Base-by-base conservation (phyloP, 2,797 vertebrate genomes). In the Hypotaenidia okinawae region DNA sequence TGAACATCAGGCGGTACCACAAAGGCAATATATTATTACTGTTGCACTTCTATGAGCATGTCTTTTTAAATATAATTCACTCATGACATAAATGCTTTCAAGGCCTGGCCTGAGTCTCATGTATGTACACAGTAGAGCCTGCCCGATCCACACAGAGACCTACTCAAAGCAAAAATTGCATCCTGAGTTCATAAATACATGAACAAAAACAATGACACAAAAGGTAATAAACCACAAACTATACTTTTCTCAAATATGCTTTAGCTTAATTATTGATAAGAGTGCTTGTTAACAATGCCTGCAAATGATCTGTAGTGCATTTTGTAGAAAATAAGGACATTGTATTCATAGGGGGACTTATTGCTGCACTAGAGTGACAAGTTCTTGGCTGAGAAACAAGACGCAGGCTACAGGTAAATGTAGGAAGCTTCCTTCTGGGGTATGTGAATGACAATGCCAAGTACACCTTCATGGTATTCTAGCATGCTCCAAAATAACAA, bases 21-120 rank as follows among this genome's bases (percentile, higher is more conserved):
- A 87, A 88, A 83, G n/a, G 87, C 90, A 96, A 90, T 82, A 88
- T 47, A 89, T 93, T 94, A 84, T 66, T 91, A 68, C 73, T 76
- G 66, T 49, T 95, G 70, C 49, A 72, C 67, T 92, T 82, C 64
- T 61, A 16, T 5, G 27, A 89, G 49, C 14, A 0, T 62, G 52
- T 54, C 70, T 74, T 82, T 87, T 94, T 88, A 4, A 69, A 80
- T 77, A 79, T 57, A 79, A 92, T 54, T 95, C 70, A 13, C 68
- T 93, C 66, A 28, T 6, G 54, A 92, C 45, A 90, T 13, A 84
- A 93, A 88, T 30, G 66, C 32, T 68, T 90, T 63, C 69, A 93
- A 89, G 51, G 55, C 52, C 74, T 70, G 28, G 32, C 52, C 72
- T 43, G 52, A 85, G 32, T 87, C 63, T 82, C 61, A 54, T 18